Evolutionary conservation across 2,888 invertebrate species (phyloP).

Genomic region (Drosophila phalerata): DNA sequence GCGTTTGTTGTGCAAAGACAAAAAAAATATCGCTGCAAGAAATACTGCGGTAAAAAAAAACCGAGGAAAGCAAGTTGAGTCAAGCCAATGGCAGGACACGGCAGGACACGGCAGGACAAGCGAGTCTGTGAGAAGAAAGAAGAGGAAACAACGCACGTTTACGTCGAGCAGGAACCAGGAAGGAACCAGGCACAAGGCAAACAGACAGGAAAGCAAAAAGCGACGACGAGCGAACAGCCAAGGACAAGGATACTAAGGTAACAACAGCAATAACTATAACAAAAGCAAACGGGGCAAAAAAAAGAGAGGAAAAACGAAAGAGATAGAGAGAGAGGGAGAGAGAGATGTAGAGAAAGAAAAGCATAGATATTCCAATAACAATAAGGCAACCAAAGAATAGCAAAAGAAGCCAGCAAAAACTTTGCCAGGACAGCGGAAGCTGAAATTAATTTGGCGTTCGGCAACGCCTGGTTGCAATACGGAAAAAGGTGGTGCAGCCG

Average conservation of each 20-base stretch:
- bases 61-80: conserved; percentile 26
- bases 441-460: conserved; percentile 78
- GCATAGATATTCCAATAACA: conserved; percentile 71
- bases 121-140: conserved; percentile 8
- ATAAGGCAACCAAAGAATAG: conserved; percentile 52
- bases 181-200: conserved; percentile 67
- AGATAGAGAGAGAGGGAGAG: neutral
- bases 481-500: neutral
- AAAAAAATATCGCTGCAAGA: conserved; percentile 13
- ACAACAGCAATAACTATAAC: conserved; percentile 68
- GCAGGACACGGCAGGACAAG: conserved; percentile 40
- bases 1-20: conserved; percentile 25
- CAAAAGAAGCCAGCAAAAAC: conserved; percentile 53
- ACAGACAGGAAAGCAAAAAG: conserved; percentile 72
- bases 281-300: conserved; percentile 46
- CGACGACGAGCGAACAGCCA: conserved; percentile 41
- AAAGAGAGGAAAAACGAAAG: neutral
- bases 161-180: conserved; percentile 78
- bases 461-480: conserved; percentile 50
- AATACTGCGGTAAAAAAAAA: conserved; percentile 1
- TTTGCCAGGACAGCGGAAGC: conserved; percentile 59
- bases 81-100: conserved; percentile 32
- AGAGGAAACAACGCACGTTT: conserved; percentile 77
- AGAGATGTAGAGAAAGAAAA: conserved; percentile 1
- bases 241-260: conserved; percentile 59